phyloP scores from a whole-genome alignment of 2,888 invertebrate species.

The Nomada ruficornis region DNA sequence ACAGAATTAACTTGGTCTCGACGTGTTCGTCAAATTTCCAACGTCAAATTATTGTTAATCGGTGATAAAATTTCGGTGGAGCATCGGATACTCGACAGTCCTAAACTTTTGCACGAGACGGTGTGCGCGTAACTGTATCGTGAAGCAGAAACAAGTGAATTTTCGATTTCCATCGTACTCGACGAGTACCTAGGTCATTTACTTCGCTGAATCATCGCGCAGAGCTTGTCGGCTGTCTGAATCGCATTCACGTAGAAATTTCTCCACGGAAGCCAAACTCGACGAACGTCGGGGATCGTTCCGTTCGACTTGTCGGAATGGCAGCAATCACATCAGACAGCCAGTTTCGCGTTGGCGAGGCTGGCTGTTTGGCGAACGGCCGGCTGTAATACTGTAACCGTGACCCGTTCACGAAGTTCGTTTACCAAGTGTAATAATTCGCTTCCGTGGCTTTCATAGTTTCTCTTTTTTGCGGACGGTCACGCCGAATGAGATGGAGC shows the following conservation, averaged over 20 bases:
- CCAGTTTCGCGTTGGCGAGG: neutral
- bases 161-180: conserved; percentile 42
- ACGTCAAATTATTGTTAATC: too few relatives aligned
- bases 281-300: conserved; percentile 20
- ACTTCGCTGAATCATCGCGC: conserved; percentile 28
- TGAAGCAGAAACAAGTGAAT: conserved; percentile 24
- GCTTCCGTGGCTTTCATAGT: conserved; percentile 49
- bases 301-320: conserved; percentile 11
- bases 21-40: too few relatives aligned
- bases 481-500: conserved; percentile 20
- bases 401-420: conserved; percentile 55
- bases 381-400: conserved; percentile 44
- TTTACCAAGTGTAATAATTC: conserved; percentile 46
- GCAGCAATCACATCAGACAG: conserved; percentile 14
- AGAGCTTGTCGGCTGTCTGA: conserved; percentile 41
- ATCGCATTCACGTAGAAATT: conserved; percentile 42
- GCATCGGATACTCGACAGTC: too few relatives aligned
- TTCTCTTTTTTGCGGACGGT: conserved; percentile 44
- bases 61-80: too few relatives aligned
- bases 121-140: neutral
- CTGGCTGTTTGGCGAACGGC: conserved; percentile 28
- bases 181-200: conserved; percentile 21
- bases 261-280: conserved; percentile 12
- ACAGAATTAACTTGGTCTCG: too few relatives aligned
- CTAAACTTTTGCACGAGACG: too few relatives aligned